Evolutionary conservation across 1,140 invertebrate genomes (phyloP), one percentile per base, ranked within the genome.

Genomic region (Berghia stephanieae): DNA sequence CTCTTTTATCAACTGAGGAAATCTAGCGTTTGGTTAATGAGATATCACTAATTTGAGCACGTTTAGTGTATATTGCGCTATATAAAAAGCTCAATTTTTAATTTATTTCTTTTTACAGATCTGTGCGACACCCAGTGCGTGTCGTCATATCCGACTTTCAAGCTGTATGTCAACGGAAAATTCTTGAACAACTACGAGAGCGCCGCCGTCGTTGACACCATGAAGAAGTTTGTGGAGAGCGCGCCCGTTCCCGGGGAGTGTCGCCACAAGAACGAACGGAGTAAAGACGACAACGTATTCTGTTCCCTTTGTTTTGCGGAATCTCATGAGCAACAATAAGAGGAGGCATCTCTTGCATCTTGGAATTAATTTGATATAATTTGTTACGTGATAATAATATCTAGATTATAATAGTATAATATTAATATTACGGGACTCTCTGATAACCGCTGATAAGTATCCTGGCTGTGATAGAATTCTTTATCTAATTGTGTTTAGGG

Each of bases 401-500:
- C 18, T 40, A 40, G 34, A 21, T 38, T 38, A 10, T 63, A 5
- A 63, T 34, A 31, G 38, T 38, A 8, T 67, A 34, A 67, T 38
- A 67, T 40, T 34, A 40, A 40, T 40, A 40, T 67, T 67, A 67
- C 40, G 16, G 43, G 2, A 46, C 36, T 49, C 40, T 16, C n/a
- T 21, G 68, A 13, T 18, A 44, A 2, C 18, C 34, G 18, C 3
- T 43, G 36, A 34, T 42, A 2, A n/a, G 18, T 16, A 3, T 73
- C 49, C 49, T 75, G 72, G 72, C 72, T 36, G 60, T 57, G 63
- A 75, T 57, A 63, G 6, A 63, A 27, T 3, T 74, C 36, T 10
- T 31, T 38, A 1, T 75, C 72, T 21, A n/a, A n/a, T n/a, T n/a
- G n/a, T n/a, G n/a, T n/a, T n/a, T n/a, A n/a, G n/a, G n/a, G n/a